A percentile compares a stretch with the other conserved stretches of the same genome.
phyloP scores from a whole-genome alignment of 2,113 vertebrate genomes.

The Tricholaema leucomelas region DNA sequence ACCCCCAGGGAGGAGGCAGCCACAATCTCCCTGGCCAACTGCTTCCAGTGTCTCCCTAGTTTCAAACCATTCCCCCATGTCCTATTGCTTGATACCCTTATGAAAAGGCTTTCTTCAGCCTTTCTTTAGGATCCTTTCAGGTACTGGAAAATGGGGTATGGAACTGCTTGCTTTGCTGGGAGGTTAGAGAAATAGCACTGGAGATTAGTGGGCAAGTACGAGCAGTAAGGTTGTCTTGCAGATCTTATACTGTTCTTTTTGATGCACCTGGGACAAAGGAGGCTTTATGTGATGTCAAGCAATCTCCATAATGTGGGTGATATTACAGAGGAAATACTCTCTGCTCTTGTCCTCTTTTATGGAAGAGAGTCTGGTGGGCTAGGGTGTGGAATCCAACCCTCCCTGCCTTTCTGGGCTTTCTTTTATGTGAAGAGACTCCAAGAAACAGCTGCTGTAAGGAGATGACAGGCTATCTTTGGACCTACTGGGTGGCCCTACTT shows the following conservation, averaged over 20 bases:
- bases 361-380: background rate
- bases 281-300: background rate
- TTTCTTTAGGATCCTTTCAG: too few relatives aligned
- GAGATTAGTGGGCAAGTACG: background rate
- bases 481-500: background rate
- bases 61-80: too few relatives aligned
- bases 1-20: too few relatives aligned
- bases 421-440: accelerated
- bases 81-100: too few relatives aligned
- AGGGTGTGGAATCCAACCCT: background rate
- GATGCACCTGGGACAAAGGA: background rate
- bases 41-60: too few relatives aligned
- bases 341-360: background rate
- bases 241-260: background rate
- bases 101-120: too few relatives aligned
- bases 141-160: too few relatives aligned
- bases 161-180: background rate
- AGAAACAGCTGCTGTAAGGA: background rate
- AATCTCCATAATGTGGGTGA: background rate
- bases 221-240: background rate
- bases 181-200: background rate
- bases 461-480: background rate
- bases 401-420: background rate
- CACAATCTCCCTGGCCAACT: too few relatives aligned
- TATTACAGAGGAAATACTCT: background rate